phyloP scores from a whole-genome alignment of 2,888 invertebrate species.

The Thymelicus acteon region DNA sequence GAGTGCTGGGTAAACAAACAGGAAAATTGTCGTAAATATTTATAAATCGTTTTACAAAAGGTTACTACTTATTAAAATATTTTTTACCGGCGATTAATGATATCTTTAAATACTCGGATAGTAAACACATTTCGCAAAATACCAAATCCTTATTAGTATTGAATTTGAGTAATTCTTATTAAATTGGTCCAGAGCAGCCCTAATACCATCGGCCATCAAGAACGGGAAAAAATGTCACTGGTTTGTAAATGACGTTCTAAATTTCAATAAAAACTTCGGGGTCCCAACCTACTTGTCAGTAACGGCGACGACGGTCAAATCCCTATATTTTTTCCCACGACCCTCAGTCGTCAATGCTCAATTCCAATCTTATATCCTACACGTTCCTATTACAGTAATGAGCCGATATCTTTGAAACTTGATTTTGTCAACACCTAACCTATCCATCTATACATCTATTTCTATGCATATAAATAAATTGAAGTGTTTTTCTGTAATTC shows the following conservation, averaged over 20 bases:
- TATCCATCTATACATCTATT: too few relatives aligned
- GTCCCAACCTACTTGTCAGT: slow-evolving; percentile 29
- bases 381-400: slow-evolving; percentile 11
- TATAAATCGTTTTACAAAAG: too few relatives aligned
- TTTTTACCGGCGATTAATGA: too few relatives aligned
- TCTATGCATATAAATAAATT: too few relatives aligned
- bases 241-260: slow-evolving; percentile 30
- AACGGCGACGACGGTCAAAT: slow-evolving; percentile 26
- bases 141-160: background rate
- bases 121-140: too few relatives aligned
- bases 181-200: slow-evolving; percentile 4
- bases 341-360: slow-evolving; percentile 14
- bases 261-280: slow-evolving; percentile 29
- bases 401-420: background rate
- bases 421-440: too few relatives aligned
- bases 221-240: slow-evolving; percentile 11
- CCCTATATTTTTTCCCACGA: slow-evolving; percentile 24
- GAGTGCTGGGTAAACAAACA: too few relatives aligned
- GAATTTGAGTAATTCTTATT: slow-evolving; percentile 11
- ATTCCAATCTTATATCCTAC: slow-evolving; percentile 8
- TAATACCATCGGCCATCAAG: slow-evolving; percentile 14
- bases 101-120: too few relatives aligned
- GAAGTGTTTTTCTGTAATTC: too few relatives aligned
- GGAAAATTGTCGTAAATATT: too few relatives aligned
- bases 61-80: too few relatives aligned